Conservation (phyloP, 2,797 vertebrate genomes). For the Poeciliopsis presidionis region DNA sequence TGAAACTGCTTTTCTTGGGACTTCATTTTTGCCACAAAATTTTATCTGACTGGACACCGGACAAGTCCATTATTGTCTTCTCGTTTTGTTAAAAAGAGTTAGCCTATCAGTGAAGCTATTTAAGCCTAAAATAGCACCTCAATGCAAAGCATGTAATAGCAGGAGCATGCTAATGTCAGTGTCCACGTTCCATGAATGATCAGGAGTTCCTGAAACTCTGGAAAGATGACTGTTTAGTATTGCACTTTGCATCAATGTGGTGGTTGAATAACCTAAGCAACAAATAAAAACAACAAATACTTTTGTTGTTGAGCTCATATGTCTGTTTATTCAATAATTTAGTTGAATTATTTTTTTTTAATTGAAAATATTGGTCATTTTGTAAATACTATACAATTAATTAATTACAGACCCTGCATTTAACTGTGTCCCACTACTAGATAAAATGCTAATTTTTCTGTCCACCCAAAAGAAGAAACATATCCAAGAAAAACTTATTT, state of each 20-base stretch:
- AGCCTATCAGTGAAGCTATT: not conserved
- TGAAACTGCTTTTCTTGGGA: not conserved
- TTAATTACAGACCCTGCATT: not conserved
- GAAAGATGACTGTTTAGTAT: not conserved
- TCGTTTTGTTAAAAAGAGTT: not conserved
- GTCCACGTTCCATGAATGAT: not conserved
- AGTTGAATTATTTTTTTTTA: not conserved
- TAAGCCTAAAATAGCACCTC: not conserved
- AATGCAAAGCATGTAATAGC: not conserved
- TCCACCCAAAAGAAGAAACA: not conserved
- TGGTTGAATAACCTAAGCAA: not conserved
- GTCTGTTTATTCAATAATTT: not conserved
- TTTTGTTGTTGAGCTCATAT: not conserved
- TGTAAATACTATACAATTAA: not conserved
- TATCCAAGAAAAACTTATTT: not conserved
- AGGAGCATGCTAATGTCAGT: not conserved
- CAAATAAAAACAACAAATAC: not conserved
- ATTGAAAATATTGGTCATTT: not conserved
- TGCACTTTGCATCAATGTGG: not conserved
- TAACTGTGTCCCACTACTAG: not conserved
- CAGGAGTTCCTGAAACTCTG: not conserved
- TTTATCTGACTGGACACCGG: not conserved
- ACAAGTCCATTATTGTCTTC: not conserved
- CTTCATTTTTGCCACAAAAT: not conserved
- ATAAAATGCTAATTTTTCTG: not conserved